Conservation (phyloP, 1,140 invertebrate species). For the Brachionus plicatilis region DNA sequence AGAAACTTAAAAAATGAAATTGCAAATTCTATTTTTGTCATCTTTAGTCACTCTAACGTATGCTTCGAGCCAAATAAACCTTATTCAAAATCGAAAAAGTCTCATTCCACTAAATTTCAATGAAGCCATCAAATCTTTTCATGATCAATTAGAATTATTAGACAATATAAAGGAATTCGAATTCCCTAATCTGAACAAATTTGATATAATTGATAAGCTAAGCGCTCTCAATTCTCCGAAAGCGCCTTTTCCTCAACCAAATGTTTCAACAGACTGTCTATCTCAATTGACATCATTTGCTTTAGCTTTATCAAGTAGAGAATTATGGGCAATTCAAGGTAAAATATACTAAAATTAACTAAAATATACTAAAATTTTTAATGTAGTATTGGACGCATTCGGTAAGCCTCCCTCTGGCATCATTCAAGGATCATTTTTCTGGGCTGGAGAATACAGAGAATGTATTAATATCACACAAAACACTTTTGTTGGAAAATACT, state of each 20-base stretch:
- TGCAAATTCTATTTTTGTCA: neutral
- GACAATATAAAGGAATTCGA: neutral
- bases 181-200: neutral
- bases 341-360: neutral
- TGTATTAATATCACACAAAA: conserved; percentile 35
- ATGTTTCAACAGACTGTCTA: neutral
- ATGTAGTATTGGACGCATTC: neutral
- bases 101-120: neutral
- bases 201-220: neutral
- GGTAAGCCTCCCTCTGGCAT: conserved; percentile 29
- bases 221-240: neutral
- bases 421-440: neutral
- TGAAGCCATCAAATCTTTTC: neutral
- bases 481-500: conserved; percentile 26
- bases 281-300: neutral
- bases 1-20: neutral
- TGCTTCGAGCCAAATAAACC: neutral
- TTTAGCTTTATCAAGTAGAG: neutral
- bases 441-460: conserved; percentile 4
- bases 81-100: neutral
- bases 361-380: neutral
- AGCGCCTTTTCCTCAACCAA: neutral
- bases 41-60: neutral
- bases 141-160: neutral
- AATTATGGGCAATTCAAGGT: neutral